Conservation (phyloP, 2,888 invertebrate species). For the Malacosoma neustria region DNA sequence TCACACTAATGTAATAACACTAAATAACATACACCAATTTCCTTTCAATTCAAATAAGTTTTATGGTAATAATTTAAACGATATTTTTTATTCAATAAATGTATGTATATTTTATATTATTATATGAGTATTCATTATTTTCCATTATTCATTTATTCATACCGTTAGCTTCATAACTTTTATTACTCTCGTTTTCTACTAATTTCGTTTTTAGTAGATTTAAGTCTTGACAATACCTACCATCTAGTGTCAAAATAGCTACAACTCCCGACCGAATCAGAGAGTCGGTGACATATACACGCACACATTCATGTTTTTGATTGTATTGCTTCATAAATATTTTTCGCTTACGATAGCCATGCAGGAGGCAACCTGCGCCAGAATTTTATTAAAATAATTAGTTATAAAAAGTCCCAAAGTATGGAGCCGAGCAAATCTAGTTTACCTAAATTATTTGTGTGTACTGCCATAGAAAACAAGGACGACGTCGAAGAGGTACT, state of each 20-base stretch:
- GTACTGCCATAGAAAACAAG: conserved; percentile 89
- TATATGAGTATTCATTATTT: background rate
- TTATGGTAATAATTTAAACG: no score
- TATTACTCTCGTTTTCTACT: no score
- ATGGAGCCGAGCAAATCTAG: conserved; percentile 76
- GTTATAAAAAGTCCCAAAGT: conserved; percentile 59
- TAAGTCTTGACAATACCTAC: background rate
- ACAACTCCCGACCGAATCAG: no score
- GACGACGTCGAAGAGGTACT: conserved; percentile 94
- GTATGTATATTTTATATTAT: background rate
- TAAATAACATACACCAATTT: no score
- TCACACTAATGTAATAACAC: no score
- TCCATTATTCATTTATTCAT: background rate
- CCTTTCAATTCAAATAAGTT: no score
- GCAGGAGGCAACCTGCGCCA: conserved; percentile 75
- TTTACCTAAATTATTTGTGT: conserved; percentile 85
- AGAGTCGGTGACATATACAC: conserved; percentile 28
- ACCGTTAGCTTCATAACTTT: no score
- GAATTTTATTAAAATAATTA: conserved; percentile 75
- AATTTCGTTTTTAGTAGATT: background rate
- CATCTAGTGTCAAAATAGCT: no score
- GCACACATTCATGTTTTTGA: conserved; percentile 57
- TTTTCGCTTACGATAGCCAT: conserved; percentile 77
- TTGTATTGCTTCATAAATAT: conserved; percentile 70
- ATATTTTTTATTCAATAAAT: no score